Evolutionary conservation across 2,797 vertebrate genomes (phyloP), one percentile per base, ranked within the genome.

Genomic region (Fistularia commersonii): DNA sequence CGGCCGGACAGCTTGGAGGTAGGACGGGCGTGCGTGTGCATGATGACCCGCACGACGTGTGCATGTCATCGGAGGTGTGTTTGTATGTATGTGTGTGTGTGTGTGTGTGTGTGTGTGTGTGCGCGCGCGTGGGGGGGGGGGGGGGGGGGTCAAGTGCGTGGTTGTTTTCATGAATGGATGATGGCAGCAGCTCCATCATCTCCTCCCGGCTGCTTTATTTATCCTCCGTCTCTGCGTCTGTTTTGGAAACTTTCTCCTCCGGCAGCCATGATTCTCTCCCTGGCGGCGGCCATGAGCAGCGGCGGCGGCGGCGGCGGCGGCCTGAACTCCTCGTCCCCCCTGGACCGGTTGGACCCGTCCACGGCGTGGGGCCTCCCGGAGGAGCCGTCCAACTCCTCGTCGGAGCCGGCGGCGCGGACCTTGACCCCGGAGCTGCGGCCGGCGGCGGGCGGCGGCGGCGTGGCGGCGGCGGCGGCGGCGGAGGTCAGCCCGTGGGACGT

Each of bases 401-500:
- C 77, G 0, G 82, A 86, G 3, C 75, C 77, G 0, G 54, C 55
- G 0, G 43, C 58, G 42, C 64, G 57, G 41, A 81, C 83, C 46
- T 56, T 84, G 49, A 68, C 64, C 51, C 79, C 86, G 0, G 79
- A 74, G 32, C 64, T 79, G 11, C 74, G 48, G 41, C 84, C 83
- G 0, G 75, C 66, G 0, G 52, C 68, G n/a, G n/a, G n/a, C n/a
- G n/a, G n/a, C n/a, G n/a, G n/a, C n/a, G n/a, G n/a, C n/a, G n/a
- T n/a, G 40, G 60, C 74, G 0, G 48, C 66, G 0, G 42, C 73
- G 0, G 49, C 50, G 0, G 13, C 65, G 1, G 76, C 69, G 57
- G 56, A 88, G 1, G 91, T 95, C 35, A 95, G 84, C 80, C 93
- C 93, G 0, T 95, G 94, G 94, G 94, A 95, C 76, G 83, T 95